These are phyloP conservation scores for Muntiacus reevesi DNA, from an alignment of 2,113 vertebrate genomes.

Conservation along the genomic window DNA sequence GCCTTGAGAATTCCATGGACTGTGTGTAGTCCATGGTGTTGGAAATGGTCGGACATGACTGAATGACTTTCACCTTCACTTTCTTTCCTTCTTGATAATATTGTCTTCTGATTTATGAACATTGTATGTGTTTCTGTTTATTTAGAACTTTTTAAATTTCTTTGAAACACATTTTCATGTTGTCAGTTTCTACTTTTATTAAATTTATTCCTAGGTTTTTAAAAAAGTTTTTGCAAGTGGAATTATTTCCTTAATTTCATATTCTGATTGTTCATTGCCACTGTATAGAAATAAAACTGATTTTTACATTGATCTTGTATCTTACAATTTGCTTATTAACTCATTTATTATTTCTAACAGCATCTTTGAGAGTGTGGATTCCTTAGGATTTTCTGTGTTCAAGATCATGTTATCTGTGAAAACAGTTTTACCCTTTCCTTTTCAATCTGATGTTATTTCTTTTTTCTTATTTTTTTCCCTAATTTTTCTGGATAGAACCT, in stretches of 20 bases:
- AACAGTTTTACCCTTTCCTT: neutral
- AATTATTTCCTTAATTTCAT: neutral
- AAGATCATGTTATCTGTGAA: neutral
- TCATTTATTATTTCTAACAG: neutral
- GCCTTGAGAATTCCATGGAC: neutral
- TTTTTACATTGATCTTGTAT: neutral
- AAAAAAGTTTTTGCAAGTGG: neutral
- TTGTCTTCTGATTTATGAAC: neutral
- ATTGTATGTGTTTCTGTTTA: neutral
- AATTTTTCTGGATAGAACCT: neutral
- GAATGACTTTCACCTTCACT: neutral
- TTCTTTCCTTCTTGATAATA: neutral
- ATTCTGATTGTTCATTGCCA: neutral
- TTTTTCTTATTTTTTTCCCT: neutral
- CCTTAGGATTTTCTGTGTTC: neutral
- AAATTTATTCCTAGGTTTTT: neutral
- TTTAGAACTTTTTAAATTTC: neutral
- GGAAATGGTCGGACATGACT: neutral
- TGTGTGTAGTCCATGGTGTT: neutral
- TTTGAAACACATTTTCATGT: neutral
- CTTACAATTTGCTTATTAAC: neutral
- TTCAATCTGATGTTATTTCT: neutral
- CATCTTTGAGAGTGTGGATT: neutral
- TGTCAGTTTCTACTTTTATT: neutral
- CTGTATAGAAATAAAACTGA: neutral